phyloP scores from a whole-genome alignment of 2,888 invertebrate species.

The Holacanthella duospinosa region DNA sequence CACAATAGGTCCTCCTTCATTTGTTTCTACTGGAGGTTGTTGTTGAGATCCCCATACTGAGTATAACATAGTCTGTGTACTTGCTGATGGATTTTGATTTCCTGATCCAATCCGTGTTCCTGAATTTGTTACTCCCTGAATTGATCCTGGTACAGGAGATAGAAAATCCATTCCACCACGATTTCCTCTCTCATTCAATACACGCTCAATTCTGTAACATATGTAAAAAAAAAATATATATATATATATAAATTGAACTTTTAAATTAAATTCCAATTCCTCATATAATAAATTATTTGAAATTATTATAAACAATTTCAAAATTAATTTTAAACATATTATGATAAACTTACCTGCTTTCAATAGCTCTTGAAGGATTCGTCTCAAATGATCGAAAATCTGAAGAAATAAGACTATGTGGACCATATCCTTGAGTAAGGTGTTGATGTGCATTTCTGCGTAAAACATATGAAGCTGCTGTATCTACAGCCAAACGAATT shows the following conservation, averaged over 20 bases:
- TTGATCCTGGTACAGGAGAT: not conserved
- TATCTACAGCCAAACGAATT: conserved; percentile 31
- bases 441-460: not conserved
- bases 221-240: too few relatives aligned
- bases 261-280: too few relatives aligned
- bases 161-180: conserved; percentile 15
- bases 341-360: too few relatives aligned
- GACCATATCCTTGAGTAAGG: not conserved
- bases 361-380: conserved; percentile 29
- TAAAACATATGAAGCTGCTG: conserved; percentile 23
- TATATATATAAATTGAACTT: too few relatives aligned
- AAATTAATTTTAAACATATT: too few relatives aligned
- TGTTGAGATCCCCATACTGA: not conserved
- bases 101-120: too few relatives aligned
- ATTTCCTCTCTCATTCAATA: conserved; percentile 33
- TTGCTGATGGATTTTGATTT: not conserved
- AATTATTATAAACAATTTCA: too few relatives aligned
- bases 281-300: too few relatives aligned
- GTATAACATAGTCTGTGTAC: not conserved
- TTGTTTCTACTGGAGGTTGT: too few relatives aligned
- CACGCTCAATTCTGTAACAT: conserved; percentile 36
- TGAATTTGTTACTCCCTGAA: not conserved
- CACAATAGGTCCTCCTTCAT: too few relatives aligned
- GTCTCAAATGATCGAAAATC: not conserved
- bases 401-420: not conserved